Base-by-base conservation (phyloP, 2,113 vertebrate genomes). In the Micronycteris hirsuta region DNA sequence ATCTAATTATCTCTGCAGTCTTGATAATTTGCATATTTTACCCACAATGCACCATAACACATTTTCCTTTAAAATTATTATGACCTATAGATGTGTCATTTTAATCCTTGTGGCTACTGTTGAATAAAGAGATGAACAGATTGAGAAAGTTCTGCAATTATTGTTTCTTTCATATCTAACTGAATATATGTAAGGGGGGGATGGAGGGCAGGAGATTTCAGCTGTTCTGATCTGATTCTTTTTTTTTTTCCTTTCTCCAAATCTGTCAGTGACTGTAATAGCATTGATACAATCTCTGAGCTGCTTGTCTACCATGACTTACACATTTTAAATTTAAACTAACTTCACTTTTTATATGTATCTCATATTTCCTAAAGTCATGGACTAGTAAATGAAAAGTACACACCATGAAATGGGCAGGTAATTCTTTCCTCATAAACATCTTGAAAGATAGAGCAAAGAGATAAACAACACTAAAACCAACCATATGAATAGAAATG, bases 301-400 rank as follows among this genome's bases (percentile, higher is more conserved):
- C 47, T 94, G 71, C 94, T 96, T 95, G 38, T 93, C 73, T 95
- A 63, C 90, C 67, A 52, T 86, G 95, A 96, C 90, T 92, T 95
- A 95, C 43, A 95, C 20, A 94, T 97, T 98, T 97, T 85, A 97
- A 97, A 95, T 96, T 96, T 97, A 96, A 95, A 94, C 71, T 92
- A 84, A 76, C 52, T 91, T 97, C 17, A 43, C 16, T 86, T 91
- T 95, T 47, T 71, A 7, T 93, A 74, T 89, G 94, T 78, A 96
- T 94, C 71, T 93, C 47, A 33, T 85, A 96, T 96, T 96, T 96
- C 38, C 89, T 80, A 92, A 95, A 96, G 90, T 87, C 68, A 45
- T 70, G 43, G 31, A 78, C 65, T 90, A 93, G 67, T 78, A 97
- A 97, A 81, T 3, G 12, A 20, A 63, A 92, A 8, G 74, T 61